Evolutionary conservation across 2,888 invertebrate species (phyloP).

Genomic region (Coecobrya sp.): DNA sequence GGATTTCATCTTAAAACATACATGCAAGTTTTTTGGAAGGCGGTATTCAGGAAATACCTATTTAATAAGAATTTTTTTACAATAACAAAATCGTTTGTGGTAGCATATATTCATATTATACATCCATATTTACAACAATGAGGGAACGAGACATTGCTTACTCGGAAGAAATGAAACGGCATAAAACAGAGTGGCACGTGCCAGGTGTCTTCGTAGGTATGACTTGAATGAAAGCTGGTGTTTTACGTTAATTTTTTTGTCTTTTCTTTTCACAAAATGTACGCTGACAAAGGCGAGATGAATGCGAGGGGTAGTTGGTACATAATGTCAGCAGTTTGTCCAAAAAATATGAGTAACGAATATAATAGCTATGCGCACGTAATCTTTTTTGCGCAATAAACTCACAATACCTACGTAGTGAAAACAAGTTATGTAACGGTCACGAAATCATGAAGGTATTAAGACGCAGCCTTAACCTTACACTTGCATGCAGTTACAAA

Average conservation of each 20-base stretch:
- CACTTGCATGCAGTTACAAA: too few species aligned
- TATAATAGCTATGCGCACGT: too few species aligned
- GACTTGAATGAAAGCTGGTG: not conserved
- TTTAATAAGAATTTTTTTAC: not conserved
- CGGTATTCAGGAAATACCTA: not conserved
- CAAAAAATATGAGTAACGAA: too few species aligned
- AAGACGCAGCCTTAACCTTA: too few species aligned
- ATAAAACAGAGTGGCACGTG: slow-evolving; percentile 38
- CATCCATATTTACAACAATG: not conserved
- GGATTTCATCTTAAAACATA: not conserved
- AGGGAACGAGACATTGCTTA: not conserved
- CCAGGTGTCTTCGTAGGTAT: slow-evolving; percentile 29
- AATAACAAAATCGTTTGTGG: too few species aligned
- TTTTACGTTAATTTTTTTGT: not conserved
- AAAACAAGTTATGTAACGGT: too few species aligned
- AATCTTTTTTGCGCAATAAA: too few species aligned
- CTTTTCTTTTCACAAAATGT: not conserved
- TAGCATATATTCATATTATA: not conserved
- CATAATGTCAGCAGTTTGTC: too few species aligned
- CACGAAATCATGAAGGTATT: too few species aligned
- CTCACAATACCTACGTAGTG: too few species aligned
- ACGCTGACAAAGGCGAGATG: not conserved
- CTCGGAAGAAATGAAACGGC: not conserved
- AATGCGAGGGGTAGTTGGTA: not conserved
- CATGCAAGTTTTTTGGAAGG: not conserved